Evolutionary conservation across 2,113 vertebrate genomes (phyloP).

Genomic region (Paraplagusia blochii): DNA sequence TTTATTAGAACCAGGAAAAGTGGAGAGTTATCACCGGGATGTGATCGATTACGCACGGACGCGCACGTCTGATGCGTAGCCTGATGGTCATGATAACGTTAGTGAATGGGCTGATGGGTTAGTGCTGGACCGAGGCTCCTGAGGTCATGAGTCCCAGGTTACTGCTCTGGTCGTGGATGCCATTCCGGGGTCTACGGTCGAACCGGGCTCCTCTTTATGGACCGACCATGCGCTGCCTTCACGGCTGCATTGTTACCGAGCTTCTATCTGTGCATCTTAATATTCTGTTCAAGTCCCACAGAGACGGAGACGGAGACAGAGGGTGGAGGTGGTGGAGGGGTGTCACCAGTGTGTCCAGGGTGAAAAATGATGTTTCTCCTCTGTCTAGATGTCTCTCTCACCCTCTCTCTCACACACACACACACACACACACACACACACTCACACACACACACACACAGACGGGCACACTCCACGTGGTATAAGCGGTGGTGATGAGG

Average conservation of each 20-base stretch:
- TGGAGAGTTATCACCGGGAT: too few species aligned
- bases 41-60: too few species aligned
- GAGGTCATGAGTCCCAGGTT: too few species aligned
- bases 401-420: constrained; percentile 49
- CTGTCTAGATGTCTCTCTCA: constrained; percentile 41
- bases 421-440: constrained; percentile 43
- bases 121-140: too few species aligned
- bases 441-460: constrained; percentile 45
- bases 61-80: too few species aligned
- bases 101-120: too few species aligned
- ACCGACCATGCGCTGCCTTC: not conserved
- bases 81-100: too few species aligned
- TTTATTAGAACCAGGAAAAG: not conserved
- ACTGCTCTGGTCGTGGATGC: too few species aligned
- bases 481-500: constrained; percentile 49
- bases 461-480: constrained; percentile 61
- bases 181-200: too few species aligned
- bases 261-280: constrained; percentile 33
- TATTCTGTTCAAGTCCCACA: constrained; percentile 37
- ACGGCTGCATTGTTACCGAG: not conserved
- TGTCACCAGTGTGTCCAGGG: constrained; percentile 31
- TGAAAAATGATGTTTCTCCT: constrained; percentile 47
- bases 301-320: constrained; percentile 10
- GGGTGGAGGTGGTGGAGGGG: not conserved
- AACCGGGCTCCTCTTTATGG: too few species aligned